Conservation (phyloP, 2,113 vertebrate species). For the Sander vitreus region DNA sequence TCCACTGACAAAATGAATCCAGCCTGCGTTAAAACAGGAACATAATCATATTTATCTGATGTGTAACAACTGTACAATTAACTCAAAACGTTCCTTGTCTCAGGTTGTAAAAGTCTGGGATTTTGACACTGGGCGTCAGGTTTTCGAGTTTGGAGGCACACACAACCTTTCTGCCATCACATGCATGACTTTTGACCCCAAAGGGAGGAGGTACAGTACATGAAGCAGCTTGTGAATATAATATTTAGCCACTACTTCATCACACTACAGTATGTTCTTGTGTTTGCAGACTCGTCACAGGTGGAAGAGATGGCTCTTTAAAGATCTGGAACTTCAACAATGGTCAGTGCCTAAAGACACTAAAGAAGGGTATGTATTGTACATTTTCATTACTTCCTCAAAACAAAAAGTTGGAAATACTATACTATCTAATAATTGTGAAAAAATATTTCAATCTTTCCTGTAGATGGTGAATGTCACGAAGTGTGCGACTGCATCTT, state of each 20-base stretch:
- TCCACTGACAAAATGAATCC: background rate
- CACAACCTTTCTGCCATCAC: conserved; percentile 76
- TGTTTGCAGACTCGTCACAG: conserved; percentile 80
- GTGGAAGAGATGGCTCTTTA: conserved; percentile 83
- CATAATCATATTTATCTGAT: background rate
- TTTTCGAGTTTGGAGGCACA: conserved; percentile 83
- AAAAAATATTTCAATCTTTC: conserved; percentile 22
- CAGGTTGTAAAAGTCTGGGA: conserved; percentile 86
- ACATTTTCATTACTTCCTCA: background rate
- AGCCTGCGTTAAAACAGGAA: background rate
- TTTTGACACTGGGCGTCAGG: conserved; percentile 81
- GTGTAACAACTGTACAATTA: background rate
- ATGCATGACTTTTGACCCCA: conserved; percentile 84
- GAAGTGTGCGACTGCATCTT: conserved; percentile 85
- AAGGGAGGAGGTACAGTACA: conserved; percentile 79
- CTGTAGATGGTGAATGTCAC: conserved; percentile 73
- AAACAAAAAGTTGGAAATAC: background rate
- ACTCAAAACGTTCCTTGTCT: background rate
- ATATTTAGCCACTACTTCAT: background rate
- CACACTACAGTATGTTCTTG: background rate
- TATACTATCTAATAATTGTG: background rate
- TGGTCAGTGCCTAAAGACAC: conserved; percentile 74
- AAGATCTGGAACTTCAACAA: conserved; percentile 85
- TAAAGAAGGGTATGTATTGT: conserved; percentile 73
- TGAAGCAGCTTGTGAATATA: background rate